These are phyloP conservation scores for Remorina albescens DNA, from an alignment of 2,797 vertebrate genomes.

Conservation along the genomic window DNA sequence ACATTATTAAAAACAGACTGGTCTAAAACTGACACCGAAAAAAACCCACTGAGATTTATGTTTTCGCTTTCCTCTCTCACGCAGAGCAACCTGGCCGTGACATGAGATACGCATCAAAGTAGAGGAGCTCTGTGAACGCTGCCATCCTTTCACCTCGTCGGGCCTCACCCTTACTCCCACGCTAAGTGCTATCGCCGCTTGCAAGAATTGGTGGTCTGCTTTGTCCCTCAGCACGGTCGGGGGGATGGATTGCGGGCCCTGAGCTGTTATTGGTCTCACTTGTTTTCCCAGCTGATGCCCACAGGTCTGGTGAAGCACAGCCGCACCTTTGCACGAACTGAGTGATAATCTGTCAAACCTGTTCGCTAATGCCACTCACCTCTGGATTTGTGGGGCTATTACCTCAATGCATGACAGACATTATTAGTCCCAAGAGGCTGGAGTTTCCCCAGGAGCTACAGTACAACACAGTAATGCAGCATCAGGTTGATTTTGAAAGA, in stretches of 20 bases:
- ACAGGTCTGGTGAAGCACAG: constrained; percentile 36
- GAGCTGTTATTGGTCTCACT: constrained; percentile 67
- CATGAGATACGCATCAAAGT: constrained; percentile 70
- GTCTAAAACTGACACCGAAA: constrained; percentile 54
- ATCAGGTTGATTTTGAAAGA: constrained; percentile 26
- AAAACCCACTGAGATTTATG: constrained; percentile 46
- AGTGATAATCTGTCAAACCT: constrained; percentile 48
- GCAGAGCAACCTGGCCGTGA: constrained; percentile 57
- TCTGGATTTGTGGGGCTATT: constrained; percentile 40
- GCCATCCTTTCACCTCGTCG: constrained; percentile 41
- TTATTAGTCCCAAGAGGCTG: constrained; percentile 32
- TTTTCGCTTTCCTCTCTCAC: constrained; percentile 60
- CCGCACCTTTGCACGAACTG: constrained; percentile 37
- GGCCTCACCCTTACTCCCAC: constrained; percentile 56
- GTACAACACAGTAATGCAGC: not conserved
- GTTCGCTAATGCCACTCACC: constrained; percentile 47
- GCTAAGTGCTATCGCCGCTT: constrained; percentile 36
- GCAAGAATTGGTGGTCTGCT: constrained; percentile 65
- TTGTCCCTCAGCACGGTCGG: constrained; percentile 50
- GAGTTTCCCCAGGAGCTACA: constrained; percentile 5
- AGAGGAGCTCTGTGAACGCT: constrained; percentile 55
- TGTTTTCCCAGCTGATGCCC: constrained; percentile 75
- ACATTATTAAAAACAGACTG: constrained; percentile 63
- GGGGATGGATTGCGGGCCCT: constrained; percentile 63
- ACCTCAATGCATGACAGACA: constrained; percentile 29